phyloP scores from a whole-genome alignment of 2,797 vertebrate species.

The Etheostoma nigrum region DNA sequence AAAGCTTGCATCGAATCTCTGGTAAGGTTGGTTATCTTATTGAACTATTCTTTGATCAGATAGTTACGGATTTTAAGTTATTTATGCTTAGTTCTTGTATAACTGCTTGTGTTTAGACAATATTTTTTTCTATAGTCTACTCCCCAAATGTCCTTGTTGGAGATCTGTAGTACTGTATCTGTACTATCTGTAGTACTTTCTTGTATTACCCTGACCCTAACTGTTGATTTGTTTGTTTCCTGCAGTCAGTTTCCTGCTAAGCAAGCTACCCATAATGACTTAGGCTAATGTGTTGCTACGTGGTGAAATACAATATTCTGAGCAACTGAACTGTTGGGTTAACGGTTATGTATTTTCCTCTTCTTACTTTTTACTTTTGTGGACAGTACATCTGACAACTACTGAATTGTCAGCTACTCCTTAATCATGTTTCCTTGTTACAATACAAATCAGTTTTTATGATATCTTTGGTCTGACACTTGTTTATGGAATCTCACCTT shows the following conservation, averaged over 20 bases:
- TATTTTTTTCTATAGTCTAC: not conserved
- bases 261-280: not conserved
- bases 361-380: not conserved
- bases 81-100: not conserved
- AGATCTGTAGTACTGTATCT: not conserved
- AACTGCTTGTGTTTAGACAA: not conserved
- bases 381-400: not conserved
- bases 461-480: not conserved
- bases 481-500: not conserved
- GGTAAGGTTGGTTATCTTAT: not conserved
- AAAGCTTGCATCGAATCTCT: not conserved
- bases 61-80: not conserved
- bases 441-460: not conserved
- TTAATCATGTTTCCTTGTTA: too few species aligned
- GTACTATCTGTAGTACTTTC: too few species aligned
- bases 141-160: not conserved
- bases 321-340: not conserved
- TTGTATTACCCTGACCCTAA: not conserved
- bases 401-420: not conserved
- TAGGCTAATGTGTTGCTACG: not conserved
- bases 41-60: not conserved
- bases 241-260: not conserved
- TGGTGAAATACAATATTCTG: not conserved
- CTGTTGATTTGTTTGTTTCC: not conserved
- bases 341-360: not conserved